Conservation (phyloP, 2,797 vertebrate species). For the Mormyrops attenuatus region DNA sequence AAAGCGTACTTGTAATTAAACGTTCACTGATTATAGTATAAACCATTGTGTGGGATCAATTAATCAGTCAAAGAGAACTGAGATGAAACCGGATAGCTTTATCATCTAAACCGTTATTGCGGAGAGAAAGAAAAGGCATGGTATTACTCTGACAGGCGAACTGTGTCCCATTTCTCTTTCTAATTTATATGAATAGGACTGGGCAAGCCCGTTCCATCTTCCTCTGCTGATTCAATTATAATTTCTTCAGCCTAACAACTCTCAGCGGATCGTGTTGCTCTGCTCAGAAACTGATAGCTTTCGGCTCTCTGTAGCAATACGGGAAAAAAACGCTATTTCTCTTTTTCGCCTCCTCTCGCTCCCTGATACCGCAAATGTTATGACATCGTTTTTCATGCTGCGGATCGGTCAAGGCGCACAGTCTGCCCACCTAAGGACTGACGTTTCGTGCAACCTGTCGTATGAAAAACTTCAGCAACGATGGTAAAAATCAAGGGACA, state of each 20-base stretch:
- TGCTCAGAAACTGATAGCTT: conserved; percentile 59
- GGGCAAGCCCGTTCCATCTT: conserved; percentile 40
- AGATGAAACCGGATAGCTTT: background rate
- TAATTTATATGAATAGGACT: conserved; percentile 56
- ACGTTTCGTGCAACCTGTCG: background rate
- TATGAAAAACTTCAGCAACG: background rate
- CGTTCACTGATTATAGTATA: background rate
- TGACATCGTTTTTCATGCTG: conserved; percentile 15
- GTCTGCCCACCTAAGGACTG: background rate
- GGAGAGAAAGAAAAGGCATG: conserved; percentile 28
- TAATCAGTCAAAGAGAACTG: background rate
- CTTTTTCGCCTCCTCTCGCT: background rate
- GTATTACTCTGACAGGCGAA: conserved; percentile 36
- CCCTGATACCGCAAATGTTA: conserved; percentile 2
- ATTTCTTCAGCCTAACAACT: conserved; percentile 52
- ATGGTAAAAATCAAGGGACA: background rate
- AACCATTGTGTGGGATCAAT: background rate
- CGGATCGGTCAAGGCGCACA: background rate
- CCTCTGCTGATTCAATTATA: conserved; percentile 40
- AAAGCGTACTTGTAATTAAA: background rate
- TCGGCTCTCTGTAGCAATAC: conserved; percentile 7
- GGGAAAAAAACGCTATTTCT: background rate
- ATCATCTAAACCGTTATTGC: background rate
- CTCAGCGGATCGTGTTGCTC: conserved; percentile 54
- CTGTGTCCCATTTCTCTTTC: conserved; percentile 48